These are phyloP conservation scores for Dromas ardeola DNA, from an alignment of 2,113 vertebrate species.

Conservation along the genomic window DNA sequence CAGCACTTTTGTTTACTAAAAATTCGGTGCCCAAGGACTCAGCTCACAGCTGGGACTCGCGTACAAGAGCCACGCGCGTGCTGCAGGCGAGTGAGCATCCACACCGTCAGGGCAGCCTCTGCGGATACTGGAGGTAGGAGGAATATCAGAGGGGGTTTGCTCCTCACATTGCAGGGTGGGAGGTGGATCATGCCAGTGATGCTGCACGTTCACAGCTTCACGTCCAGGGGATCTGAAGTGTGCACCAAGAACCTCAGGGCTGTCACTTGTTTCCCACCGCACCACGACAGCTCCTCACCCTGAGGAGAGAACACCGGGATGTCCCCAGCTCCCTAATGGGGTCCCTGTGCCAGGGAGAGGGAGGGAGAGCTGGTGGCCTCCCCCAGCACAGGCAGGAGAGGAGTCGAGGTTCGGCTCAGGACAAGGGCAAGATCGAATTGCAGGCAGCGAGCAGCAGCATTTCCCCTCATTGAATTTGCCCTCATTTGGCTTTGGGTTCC, in stretches of 20 bases:
- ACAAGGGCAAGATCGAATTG: not conserved
- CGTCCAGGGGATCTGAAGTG: accelerated
- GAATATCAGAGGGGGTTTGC: not conserved
- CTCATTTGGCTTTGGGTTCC: not conserved
- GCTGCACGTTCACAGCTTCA: not conserved
- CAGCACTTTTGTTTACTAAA: not conserved
- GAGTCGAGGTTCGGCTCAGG: not conserved
- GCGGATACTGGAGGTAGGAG: not conserved
- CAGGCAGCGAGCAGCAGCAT: not conserved
- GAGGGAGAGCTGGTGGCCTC: not conserved
- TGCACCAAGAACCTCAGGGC: not conserved
- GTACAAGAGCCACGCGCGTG: not conserved
- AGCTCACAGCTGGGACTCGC: accelerated
- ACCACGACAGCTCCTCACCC: accelerated
- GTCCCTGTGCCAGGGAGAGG: not conserved
- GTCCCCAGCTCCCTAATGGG: not conserved
- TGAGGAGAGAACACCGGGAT: accelerated
- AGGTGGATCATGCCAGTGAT: not conserved
- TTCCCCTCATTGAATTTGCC: not conserved
- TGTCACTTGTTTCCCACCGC: accelerated
- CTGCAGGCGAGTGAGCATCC: not conserved
- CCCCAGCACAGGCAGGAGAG: not conserved
- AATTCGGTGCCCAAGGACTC: not conserved
- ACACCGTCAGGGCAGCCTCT: not conserved
- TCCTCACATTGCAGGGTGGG: not conserved